Conservation (phyloP, 2,888 invertebrate species). For the Amiota communis region DNA sequence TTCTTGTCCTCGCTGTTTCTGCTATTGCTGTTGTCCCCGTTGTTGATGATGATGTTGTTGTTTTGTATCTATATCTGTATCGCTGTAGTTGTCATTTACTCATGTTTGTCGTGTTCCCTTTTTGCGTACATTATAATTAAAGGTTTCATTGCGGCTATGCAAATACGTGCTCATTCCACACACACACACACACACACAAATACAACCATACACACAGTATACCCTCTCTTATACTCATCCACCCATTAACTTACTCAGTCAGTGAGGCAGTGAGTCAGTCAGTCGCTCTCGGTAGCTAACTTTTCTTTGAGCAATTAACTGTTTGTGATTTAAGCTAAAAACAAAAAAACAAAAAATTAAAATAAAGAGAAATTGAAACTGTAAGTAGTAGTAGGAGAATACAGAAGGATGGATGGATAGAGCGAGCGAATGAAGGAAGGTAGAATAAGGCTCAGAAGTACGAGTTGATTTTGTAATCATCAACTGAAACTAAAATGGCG, state of each 20-base stretch:
- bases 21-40: neutral
- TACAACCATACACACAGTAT: neutral
- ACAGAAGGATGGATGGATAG: no score
- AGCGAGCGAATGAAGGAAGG: no score
- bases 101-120: constrained; percentile 39
- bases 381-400: no score
- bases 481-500: no score
- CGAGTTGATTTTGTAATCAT: no score
- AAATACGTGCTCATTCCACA: constrained; percentile 43
- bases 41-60: neutral
- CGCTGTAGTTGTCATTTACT: neutral
- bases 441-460: no score
- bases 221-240: neutral
- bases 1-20: neutral
- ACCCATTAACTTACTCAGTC: neutral
- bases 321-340: constrained; percentile 16
- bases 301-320: constrained; percentile 59
- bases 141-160: constrained; percentile 56
- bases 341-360: neutral
- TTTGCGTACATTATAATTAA: constrained; percentile 61
- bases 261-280: neutral
- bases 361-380: no score
- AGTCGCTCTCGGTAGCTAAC: constrained; percentile 31
- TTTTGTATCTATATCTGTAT: constrained; percentile 3
- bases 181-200: neutral